phyloP scores from a whole-genome alignment of 2,797 vertebrate genomes.

The Chelon auratus region DNA sequence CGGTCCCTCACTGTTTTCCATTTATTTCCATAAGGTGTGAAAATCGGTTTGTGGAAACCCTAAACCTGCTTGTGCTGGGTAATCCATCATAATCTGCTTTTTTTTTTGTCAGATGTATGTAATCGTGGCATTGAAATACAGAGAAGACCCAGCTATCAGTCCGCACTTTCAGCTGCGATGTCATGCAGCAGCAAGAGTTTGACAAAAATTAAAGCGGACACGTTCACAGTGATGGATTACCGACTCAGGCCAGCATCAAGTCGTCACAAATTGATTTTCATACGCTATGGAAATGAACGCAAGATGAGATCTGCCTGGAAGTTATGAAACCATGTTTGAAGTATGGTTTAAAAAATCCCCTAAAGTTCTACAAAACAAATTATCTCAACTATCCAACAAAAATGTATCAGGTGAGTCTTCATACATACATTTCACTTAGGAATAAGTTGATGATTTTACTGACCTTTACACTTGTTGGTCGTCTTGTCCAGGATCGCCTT shows the following conservation, averaged over 20 bases:
- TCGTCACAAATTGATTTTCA: slow-evolving; percentile 28
- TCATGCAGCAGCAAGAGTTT: not conserved
- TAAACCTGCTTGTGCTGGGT: slow-evolving; percentile 22
- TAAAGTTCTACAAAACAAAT: not conserved
- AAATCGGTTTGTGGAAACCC: slow-evolving; percentile 34
- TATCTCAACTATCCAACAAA: not conserved
- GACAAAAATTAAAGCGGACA: slow-evolving; percentile 32
- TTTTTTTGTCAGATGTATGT: slow-evolving; percentile 33
- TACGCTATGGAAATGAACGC: slow-evolving; percentile 19
- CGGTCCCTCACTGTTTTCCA: slow-evolving; percentile 8
- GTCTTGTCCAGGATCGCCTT: slow-evolving; percentile 99
- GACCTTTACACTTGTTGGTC: slow-evolving; percentile 99
- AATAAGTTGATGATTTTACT: slow-evolving; percentile 44
- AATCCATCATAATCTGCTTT: slow-evolving; percentile 53
- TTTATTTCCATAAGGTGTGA: slow-evolving; percentile 34
- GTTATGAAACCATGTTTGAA: not conserved
- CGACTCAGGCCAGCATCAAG: slow-evolving; percentile 4
- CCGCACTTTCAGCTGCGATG: not conserved
- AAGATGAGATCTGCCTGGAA: not conserved
- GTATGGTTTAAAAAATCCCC: not conserved
- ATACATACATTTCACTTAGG: not conserved
- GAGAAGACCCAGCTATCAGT: slow-evolving; percentile 23
- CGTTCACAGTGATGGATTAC: slow-evolving; percentile 33
- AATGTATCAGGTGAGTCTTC: not conserved
- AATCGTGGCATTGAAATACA: slow-evolving; percentile 20